A percentile compares a stretch with the other conserved stretches of the same genome.
Conservation (phyloP, 2,888 invertebrate genomes). For the Drosophila robusta region DNA sequence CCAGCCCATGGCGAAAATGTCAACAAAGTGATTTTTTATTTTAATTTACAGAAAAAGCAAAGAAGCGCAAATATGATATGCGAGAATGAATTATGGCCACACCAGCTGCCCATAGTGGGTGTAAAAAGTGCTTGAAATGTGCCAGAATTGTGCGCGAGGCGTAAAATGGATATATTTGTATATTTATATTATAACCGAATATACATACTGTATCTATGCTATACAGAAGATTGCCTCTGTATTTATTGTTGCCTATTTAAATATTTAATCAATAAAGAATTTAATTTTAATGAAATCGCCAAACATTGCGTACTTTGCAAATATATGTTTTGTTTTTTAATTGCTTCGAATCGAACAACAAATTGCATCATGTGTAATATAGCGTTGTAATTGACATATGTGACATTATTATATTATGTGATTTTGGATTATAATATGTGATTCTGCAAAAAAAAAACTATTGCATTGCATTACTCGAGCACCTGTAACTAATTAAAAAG, state of each 20-base stretch:
- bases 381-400: constrained; percentile 1
- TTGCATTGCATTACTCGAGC: too few relatives aligned
- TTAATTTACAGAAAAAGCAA: constrained; percentile 50
- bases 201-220: not conserved
- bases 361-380: constrained; percentile 26
- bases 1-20: constrained; percentile 48
- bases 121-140: constrained; percentile 29
- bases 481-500: too few relatives aligned
- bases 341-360: constrained; percentile 4
- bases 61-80: constrained; percentile 39
- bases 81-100: constrained; percentile 59
- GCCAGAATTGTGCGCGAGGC: constrained; percentile 31
- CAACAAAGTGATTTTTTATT: constrained; percentile 72
- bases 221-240: not conserved
- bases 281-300: constrained; percentile 42
- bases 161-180: constrained; percentile 12
- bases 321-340: constrained; percentile 36
- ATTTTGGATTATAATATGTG: not conserved
- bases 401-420: constrained; percentile 22
- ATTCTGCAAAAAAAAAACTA: too few relatives aligned
- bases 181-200: not conserved
- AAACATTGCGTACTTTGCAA: constrained; percentile 14
- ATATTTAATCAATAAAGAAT: constrained; percentile 43
- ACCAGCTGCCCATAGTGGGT: constrained; percentile 60
- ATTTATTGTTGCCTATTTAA: constrained; percentile 46